Conservation (phyloP, 2,888 invertebrate species). For the Dorcus parallelipipedus region DNA sequence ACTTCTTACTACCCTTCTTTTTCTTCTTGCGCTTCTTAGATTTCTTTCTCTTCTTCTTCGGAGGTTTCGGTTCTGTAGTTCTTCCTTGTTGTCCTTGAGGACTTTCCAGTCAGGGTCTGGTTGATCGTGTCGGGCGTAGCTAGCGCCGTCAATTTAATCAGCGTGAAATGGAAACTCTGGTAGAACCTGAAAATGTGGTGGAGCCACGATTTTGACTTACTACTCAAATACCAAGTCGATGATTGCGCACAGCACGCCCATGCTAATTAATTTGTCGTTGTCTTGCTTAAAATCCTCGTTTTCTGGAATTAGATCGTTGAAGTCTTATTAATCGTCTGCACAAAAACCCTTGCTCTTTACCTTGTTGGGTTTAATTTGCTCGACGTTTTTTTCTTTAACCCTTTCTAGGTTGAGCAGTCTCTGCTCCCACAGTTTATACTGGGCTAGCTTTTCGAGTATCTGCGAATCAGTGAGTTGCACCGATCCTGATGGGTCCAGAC, state of each 20-base stretch:
- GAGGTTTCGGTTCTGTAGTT: constrained; percentile 32
- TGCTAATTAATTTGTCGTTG: constrained; percentile 35
- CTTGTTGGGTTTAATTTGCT: neutral
- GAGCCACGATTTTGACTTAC: constrained; percentile 1
- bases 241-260: constrained; percentile 39
- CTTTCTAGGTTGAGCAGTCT: constrained; percentile 30
- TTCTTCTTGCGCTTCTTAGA: constrained; percentile 18
- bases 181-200: constrained; percentile 37
- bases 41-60: constrained; percentile 28
- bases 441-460: constrained; percentile 24
- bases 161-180: constrained; percentile 42
- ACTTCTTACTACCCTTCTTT: constrained; percentile 24
- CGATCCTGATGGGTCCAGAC: no score
- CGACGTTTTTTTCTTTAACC: constrained; percentile 26
- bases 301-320: constrained; percentile 1
- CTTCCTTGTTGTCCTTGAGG: constrained; percentile 40
- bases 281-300: constrained; percentile 23
- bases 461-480: neutral
- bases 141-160: constrained; percentile 38
- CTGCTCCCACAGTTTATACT: constrained; percentile 39
- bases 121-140: constrained; percentile 37
- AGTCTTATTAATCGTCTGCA: neutral
- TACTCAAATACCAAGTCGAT: constrained; percentile 40
- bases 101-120: constrained; percentile 40
- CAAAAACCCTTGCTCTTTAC: neutral